A percentile compares a stretch with the other conserved stretches of the same genome.
Evolutionary conservation across 2,797 vertebrate genomes (phyloP).

Genomic region (Staurois parvus): DNA sequence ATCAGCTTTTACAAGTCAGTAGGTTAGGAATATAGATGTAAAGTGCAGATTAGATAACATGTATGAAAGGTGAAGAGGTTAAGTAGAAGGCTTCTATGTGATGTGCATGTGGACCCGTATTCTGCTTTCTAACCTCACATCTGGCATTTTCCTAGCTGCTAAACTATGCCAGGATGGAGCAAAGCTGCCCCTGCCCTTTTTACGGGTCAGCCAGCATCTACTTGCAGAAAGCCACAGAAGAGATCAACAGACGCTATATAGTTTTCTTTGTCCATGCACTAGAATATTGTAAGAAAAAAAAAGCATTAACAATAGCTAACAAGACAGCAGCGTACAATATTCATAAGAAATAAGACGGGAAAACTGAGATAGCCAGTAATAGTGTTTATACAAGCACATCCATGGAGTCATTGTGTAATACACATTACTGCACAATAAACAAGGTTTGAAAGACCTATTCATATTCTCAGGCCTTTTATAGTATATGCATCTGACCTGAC

Average conservation of each 20-base stretch:
- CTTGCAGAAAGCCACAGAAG: constrained; percentile 19
- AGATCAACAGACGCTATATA: constrained; percentile 1
- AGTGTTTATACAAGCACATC: constrained; percentile 31
- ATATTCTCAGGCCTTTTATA: constrained; percentile 22
- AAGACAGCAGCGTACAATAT: not conserved
- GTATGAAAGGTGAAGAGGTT: constrained; percentile 48
- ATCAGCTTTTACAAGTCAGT: constrained; percentile 44
- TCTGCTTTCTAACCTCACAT: constrained; percentile 49
- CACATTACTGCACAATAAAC: constrained; percentile 29
- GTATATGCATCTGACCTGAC: constrained; percentile 45
- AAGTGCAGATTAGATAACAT: constrained; percentile 58
- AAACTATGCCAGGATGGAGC: not conserved
- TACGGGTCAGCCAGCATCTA: constrained; percentile 50
- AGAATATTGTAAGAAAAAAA: not conserved
- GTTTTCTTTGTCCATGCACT: not conserved
- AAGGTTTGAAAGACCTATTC: constrained; percentile 35
- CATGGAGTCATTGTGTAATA: constrained; percentile 39
- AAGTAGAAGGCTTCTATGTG: constrained; percentile 33
- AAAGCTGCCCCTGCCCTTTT: constrained; percentile 22
- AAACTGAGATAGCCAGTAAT: constrained; percentile 20
- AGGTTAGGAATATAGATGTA: constrained; percentile 54
- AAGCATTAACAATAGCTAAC: not conserved
- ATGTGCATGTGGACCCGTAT: constrained; percentile 35
- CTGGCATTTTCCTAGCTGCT: constrained; percentile 25
- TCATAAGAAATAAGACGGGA: not conserved